These are phyloP conservation scores for Apoda limacodes DNA, from an alignment of 2,888 invertebrate genomes.

Conservation along the genomic window DNA sequence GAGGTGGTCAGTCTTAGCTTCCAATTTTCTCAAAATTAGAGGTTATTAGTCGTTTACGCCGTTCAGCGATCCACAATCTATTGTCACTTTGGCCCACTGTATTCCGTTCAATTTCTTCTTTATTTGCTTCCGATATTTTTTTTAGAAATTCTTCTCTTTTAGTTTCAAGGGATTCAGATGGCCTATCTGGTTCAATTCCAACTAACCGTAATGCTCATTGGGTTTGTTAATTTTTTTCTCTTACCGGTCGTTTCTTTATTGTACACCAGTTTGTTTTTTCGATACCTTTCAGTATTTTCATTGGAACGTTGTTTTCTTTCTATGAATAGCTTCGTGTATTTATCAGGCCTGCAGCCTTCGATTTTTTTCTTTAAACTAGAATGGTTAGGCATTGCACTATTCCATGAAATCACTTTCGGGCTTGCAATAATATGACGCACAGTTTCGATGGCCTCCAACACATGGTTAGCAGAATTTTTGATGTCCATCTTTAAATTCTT, in stretches of 20 bases:
- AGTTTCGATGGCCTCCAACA: constrained; percentile 1
- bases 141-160: too few relatives aligned
- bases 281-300: constrained; percentile 6
- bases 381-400: neutral
- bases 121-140: too few relatives aligned
- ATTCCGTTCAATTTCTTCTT: constrained; percentile 4
- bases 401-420: constrained; percentile 5
- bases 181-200: too few relatives aligned
- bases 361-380: constrained; percentile 2
- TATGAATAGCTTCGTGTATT: constrained; percentile 9
- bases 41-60: constrained; percentile 12
- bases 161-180: constrained; percentile 1
- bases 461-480: constrained; percentile 2
- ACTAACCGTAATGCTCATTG: neutral
- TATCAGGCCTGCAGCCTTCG: constrained; percentile 4
- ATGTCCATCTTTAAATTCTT: constrained; percentile 2
- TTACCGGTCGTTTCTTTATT: constrained; percentile 1
- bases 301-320: constrained; percentile 6
- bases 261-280: constrained; percentile 4
- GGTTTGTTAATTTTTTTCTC: constrained; percentile 7
- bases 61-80: constrained; percentile 10
- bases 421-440: too few relatives aligned
- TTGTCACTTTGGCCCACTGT: constrained; percentile 9
- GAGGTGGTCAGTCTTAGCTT: constrained; percentile 13
- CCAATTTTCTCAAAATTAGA: constrained; percentile 12